phyloP scores from a whole-genome alignment of 1,140 invertebrate species.

The Bombus confusus region DNA sequence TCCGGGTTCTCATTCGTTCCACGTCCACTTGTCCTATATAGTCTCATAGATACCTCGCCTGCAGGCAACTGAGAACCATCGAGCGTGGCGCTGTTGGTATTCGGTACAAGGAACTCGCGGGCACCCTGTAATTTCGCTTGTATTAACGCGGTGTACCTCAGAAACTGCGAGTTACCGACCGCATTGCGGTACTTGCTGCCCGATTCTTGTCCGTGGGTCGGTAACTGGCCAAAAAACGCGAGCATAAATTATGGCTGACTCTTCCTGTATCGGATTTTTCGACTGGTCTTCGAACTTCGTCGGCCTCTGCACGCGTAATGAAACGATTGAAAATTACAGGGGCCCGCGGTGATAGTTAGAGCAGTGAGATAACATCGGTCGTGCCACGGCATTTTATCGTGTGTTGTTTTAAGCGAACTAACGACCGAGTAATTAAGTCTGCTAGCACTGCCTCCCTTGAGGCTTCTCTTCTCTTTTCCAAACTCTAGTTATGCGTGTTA shows the following conservation, averaged over 20 bases:
- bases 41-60: too few relatives aligned
- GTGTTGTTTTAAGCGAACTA: background rate
- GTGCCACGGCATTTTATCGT: background rate
- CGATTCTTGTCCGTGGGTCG: constrained; percentile 2
- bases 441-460: background rate
- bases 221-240: constrained; percentile 30
- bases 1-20: constrained; percentile 61
- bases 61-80: constrained; percentile 45
- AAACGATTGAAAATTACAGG: constrained; percentile 26
- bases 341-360: background rate
- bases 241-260: constrained; percentile 3
- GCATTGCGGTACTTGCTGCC: constrained; percentile 38
- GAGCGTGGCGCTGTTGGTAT: constrained; percentile 32
- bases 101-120: constrained; percentile 32
- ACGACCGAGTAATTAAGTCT: constrained; percentile 25
- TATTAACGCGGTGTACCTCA: constrained; percentile 39
- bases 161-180: constrained; percentile 24
- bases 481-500: constrained; percentile 1
- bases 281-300: constrained; percentile 15
- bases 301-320: background rate
- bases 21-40: too few relatives aligned
- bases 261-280: constrained; percentile 47
- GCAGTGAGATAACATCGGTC: background rate
- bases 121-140: constrained; percentile 48
- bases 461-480: background rate